These are phyloP conservation scores for Teleogryllus oceanicus DNA, from an alignment of 2,888 invertebrate genomes.

Conservation along the genomic window DNA sequence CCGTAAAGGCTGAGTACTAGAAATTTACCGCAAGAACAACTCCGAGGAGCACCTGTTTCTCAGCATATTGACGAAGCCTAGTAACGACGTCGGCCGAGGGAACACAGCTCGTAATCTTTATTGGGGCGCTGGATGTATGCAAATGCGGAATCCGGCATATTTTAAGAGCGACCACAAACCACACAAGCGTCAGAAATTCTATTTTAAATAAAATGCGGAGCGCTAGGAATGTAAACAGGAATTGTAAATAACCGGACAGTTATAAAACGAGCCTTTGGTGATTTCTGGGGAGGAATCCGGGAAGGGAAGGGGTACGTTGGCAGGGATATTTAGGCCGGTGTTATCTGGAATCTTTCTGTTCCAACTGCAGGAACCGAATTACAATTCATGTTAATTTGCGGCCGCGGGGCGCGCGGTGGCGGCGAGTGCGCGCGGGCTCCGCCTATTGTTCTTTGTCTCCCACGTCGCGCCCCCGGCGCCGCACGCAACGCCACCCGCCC, in stretches of 20 bases:
- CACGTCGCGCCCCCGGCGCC: not conserved
- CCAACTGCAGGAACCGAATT: not conserved
- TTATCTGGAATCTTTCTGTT: conserved; percentile 5
- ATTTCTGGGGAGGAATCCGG: not conserved
- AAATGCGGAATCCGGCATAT: conserved; percentile 9
- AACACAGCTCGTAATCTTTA: not conserved
- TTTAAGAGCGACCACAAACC: not conserved
- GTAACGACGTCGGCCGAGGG: not conserved
- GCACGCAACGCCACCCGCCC: not conserved
- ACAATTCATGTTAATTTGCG: conserved; percentile 18
- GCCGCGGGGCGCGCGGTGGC: not conserved
- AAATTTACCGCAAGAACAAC: not conserved
- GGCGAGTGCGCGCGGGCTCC: not conserved
- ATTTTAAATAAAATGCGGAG: conserved; percentile 3
- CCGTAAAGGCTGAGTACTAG: not conserved
- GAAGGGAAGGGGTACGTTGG: not conserved
- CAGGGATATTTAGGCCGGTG: not conserved
- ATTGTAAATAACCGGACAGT: conserved; percentile 4
- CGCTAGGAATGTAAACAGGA: not conserved
- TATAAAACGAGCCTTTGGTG: not conserved
- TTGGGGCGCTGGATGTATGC: not conserved
- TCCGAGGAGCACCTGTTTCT: not conserved
- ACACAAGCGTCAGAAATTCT: not conserved
- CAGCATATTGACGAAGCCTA: not conserved
- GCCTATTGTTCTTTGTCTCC: conserved; percentile 18